Evolutionary conservation across 2,113 vertebrate genomes (phyloP).

Genomic region (Peromyscus leucopus): DNA sequence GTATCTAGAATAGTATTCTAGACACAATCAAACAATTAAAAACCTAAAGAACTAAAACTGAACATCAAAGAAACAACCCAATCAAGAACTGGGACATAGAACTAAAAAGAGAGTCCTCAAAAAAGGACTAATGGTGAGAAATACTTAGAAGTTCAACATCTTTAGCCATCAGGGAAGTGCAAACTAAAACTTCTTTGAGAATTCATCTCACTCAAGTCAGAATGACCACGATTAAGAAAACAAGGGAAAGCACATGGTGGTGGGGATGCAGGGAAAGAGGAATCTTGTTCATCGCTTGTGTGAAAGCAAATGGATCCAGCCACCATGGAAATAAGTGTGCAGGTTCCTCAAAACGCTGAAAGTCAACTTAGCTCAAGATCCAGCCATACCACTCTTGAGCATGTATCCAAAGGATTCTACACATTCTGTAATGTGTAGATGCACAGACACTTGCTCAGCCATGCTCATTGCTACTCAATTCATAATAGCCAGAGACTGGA

Average conservation of each 20-base stretch:
- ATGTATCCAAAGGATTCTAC: not conserved
- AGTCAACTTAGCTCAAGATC: not conserved
- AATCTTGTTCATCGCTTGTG: not conserved
- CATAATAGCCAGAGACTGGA: not conserved
- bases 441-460: not conserved
- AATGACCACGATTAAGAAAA: not conserved
- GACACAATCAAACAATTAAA: too few relatives aligned
- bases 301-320: not conserved
- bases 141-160: not conserved
- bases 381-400: not conserved
- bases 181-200: not conserved
- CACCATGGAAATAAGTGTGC: not conserved
- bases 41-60: not conserved
- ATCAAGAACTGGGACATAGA: not conserved
- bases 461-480: not conserved
- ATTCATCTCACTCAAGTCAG: not conserved
- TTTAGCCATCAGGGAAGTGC: not conserved
- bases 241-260: not conserved
- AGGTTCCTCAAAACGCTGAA: not conserved
- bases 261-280: not conserved
- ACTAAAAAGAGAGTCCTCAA: not conserved
- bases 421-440: not conserved
- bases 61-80: not conserved
- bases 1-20: not conserved
- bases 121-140: not conserved